Evolutionary conservation across 2,113 vertebrate species (phyloP).

Genomic region (Rhinogobius similis): DNA sequence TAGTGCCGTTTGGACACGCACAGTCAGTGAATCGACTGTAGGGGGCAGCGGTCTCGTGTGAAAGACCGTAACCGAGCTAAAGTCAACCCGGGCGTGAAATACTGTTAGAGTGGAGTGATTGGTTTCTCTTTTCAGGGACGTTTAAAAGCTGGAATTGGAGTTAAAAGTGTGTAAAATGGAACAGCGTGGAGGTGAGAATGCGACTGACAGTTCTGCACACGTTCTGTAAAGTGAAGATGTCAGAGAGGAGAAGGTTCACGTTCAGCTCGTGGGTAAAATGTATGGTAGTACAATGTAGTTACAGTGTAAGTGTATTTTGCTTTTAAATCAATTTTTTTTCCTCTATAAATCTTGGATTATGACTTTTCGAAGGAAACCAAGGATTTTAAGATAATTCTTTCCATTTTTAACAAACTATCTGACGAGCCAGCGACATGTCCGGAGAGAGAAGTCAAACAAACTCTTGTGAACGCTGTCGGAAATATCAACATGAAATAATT

Average conservation of each 20-base stretch:
- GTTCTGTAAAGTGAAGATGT: not conserved
- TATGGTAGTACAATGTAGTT: too few relatives aligned
- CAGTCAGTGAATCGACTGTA: not conserved
- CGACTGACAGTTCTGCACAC: not conserved
- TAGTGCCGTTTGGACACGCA: not conserved
- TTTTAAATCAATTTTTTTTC: too few relatives aligned
- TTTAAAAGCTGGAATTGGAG: not conserved
- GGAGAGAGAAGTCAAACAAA: too few relatives aligned
- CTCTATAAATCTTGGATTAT: too few relatives aligned
- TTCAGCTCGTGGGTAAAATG: too few relatives aligned
- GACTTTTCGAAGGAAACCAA: too few relatives aligned
- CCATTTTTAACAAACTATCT: too few relatives aligned
- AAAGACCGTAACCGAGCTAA: not conserved
- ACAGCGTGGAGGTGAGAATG: not conserved
- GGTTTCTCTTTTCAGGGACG: not conserved
- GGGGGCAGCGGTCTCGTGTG: not conserved
- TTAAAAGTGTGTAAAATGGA: slow-evolving; percentile 1
- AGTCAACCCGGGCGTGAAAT: not conserved
- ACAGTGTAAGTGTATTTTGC: too few relatives aligned
- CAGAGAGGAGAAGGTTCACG: not conserved
- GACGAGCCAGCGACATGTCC: too few relatives aligned
- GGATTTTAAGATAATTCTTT: too few relatives aligned
- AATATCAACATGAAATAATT: too few relatives aligned
- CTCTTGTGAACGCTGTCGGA: too few relatives aligned
- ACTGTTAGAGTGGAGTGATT: not conserved